These are phyloP conservation scores for Nansenia antarctica DNA, from an alignment of 2,113 vertebrate genomes.

Conservation along the genomic window DNA sequence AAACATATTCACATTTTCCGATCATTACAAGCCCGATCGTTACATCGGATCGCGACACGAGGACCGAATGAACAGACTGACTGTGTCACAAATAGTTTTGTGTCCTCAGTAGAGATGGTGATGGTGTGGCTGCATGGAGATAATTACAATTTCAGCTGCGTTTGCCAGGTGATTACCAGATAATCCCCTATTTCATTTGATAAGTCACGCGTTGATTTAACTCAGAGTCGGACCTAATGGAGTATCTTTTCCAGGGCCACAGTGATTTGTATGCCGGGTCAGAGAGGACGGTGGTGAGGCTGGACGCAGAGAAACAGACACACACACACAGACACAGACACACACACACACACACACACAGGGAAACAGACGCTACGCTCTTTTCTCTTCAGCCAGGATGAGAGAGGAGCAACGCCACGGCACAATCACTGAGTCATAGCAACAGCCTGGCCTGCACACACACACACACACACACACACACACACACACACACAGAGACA, in stretches of 20 bases:
- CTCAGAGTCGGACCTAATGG: slow-evolving; percentile 75
- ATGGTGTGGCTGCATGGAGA: slow-evolving; percentile 59
- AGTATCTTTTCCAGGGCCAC: slow-evolving; percentile 69
- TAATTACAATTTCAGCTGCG: slow-evolving; percentile 76
- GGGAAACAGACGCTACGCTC: slow-evolving; percentile 68
- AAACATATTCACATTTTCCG: no score
- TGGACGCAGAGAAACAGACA: slow-evolving; percentile 70
- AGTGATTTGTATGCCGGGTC: slow-evolving; percentile 71
- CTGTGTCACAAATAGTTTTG: slow-evolving; percentile 70
- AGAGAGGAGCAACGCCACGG: slow-evolving; percentile 57
- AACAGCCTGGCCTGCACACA: slow-evolving; percentile 53
- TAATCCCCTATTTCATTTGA: slow-evolving; percentile 79
- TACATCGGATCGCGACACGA: no score
- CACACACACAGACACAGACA: no score
- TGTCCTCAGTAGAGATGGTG: slow-evolving; percentile 50
- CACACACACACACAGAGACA: slow-evolving; percentile 19
- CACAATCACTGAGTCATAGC: slow-evolving; percentile 57
- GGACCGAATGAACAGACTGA: no score
- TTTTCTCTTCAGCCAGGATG: slow-evolving; percentile 20
- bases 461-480: slow-evolving; percentile 53
- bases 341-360: no score
- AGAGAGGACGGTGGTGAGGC: slow-evolving; percentile 67
- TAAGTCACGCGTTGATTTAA: slow-evolving; percentile 79
- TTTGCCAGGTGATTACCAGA: slow-evolving; percentile 77
- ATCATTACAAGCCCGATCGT: no score